Base-by-base conservation (phyloP, 2,888 invertebrate genomes). In the Erpobdella octoculata region DNA sequence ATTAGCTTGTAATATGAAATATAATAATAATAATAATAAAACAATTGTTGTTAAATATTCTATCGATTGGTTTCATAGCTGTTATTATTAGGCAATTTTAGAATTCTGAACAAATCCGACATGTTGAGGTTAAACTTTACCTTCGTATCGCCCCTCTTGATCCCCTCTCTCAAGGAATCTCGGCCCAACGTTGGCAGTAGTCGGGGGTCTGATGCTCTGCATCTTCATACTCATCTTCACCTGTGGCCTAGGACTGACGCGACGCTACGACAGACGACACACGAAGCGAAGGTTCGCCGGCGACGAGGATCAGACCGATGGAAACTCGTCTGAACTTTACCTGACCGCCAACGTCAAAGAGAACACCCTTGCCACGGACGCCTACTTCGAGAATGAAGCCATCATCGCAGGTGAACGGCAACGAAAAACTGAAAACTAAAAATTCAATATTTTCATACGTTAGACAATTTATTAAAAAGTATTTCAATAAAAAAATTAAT, bases 251-350 rank as follows among this genome's bases (percentile, higher is more conserved):
- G 37, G 35, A 9, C 35, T 69, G n/a, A 53, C 69, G 2, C 48
- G 46, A 37, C 74, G 73, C 71, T 74, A 76, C 59, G 35, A 62
- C 35, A 37, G 70, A 21, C 53, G 58, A 33, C 70, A 73, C 8
- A 72, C 46, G 37, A 69, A 75, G 48, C 69, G 69, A n/a, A 9
- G 58, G 18, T 21, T 58, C 35, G 9, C n/a, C 9, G 28, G 8
- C 8, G 59, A 58, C 33, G 62, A 35, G 0, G 69, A 58, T 5
- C 15, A 9, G 21, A 4, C 53, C 28, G 69, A 69, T 1, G 74
- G 74, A 48, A 76, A 76, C 69, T 48, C 73, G 33, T 75, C 75
- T 0, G 76, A 76, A 38, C 71, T 75, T 21, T 76, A 76, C 71
- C 69, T 76, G 58, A 58, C 69, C 9, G 69, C 69, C 33, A 58